Evolutionary conservation across 2,888 invertebrate species (phyloP).

Genomic region (Sympetrum striolatum): DNA sequence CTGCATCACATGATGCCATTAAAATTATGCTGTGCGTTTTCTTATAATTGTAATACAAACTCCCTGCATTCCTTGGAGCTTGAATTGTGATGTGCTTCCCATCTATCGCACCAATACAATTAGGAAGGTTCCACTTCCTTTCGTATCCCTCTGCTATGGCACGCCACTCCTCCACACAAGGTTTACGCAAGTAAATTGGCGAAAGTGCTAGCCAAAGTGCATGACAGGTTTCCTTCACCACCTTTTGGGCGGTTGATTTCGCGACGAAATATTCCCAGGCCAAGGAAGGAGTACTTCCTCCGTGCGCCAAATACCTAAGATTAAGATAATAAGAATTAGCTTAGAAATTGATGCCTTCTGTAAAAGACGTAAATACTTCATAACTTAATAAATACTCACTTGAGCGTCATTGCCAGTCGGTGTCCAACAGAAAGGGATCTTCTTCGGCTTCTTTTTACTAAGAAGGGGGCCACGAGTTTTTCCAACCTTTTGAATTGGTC

Average conservation of each 20-base stretch:
- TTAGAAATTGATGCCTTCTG: neutral
- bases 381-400: neutral
- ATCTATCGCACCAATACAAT: too few relatives aligned
- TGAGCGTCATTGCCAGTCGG: neutral
- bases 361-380: neutral
- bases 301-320: neutral
- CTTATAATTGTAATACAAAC: too few relatives aligned
- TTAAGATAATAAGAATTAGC: too few relatives aligned
- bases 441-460: neutral
- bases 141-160: neutral
- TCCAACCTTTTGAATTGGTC: neutral
- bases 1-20: neutral
- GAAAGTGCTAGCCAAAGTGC: neutral
- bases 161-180: neutral
- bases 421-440: neutral
- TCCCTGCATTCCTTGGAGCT: neutral
- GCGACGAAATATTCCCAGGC: neutral
- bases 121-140: neutral
- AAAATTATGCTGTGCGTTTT: neutral
- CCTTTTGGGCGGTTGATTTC: neutral
- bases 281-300: neutral
- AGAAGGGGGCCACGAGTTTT: neutral
- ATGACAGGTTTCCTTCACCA: neutral
- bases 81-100: too few relatives aligned
- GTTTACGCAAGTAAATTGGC: neutral